Base-by-base conservation (phyloP, 2,888 invertebrate species). In the Ectemnius continuus region DNA sequence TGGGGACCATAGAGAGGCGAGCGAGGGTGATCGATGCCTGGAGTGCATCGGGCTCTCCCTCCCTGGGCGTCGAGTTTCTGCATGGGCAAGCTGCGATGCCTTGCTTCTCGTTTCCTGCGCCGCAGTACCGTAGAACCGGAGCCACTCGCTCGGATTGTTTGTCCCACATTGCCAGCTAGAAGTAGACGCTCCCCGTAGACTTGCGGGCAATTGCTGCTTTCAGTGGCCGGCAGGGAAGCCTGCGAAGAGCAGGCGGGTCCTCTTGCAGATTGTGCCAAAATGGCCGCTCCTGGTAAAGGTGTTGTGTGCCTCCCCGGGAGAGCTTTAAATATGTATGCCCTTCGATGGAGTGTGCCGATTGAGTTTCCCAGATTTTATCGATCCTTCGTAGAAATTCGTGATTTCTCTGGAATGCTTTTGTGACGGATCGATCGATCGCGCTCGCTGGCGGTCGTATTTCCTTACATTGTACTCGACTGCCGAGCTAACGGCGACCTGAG, bases 241-340 rank as follows among this genome's bases (percentile, higher is more conserved):
- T 48, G 11, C 16, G 6, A 26, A 6, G 36, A 58, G 3, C 67
- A 65, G 48, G 67, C 46, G 36, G 70, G 63, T 68, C 73, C 75
- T 73, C 75, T 71, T 62, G 63, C 73, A 64, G 70, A 76, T 74
- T 81, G 79, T 77, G 79, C 67, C 82, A 82, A 82, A 82, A 82
- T 82, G 82, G 82, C 82, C 82, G 71, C 75, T 59, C 70, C 70
- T 82, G 79, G 23, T 82, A 81, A 81, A 74, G 74, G 74, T 78
- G 71, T 73, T 63, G 70, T 67, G 70, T 23, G 23, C 23, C 70
- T 67, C 46, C 8, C 70, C 14, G 8, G 66, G 23, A 18, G 62
- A 67, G 61, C 36, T 78, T 75, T 73, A 68, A 52, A 52, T 52
- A 16, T 16, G 52, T 52, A 36, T 6, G 36, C 8, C 5, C 36